Evolutionary conservation across 2,113 vertebrate species (phyloP).

Genomic region (Seriola rivoliana): DNA sequence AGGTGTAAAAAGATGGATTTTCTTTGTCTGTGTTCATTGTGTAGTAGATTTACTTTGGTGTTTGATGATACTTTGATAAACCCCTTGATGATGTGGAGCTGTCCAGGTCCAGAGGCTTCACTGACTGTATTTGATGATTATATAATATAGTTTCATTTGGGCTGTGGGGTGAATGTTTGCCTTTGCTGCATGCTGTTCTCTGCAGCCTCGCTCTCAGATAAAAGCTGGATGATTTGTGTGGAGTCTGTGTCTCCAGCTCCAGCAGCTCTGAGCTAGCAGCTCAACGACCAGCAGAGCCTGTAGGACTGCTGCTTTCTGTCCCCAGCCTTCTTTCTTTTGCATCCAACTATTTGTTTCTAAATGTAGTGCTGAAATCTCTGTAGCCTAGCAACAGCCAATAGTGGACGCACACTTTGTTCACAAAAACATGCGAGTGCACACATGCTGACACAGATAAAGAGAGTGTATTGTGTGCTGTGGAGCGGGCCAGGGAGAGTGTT

Average conservation of each 20-base stretch:
- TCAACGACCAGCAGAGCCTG: constrained; percentile 22
- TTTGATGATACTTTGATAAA: no score
- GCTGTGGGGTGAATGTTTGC: no score
- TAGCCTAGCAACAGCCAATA: constrained; percentile 74
- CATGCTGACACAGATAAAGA: constrained; percentile 1
- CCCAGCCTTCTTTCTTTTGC: constrained; percentile 51
- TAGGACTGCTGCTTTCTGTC: constrained; percentile 53
- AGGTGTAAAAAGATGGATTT: no score
- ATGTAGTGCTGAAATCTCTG: constrained; percentile 64
- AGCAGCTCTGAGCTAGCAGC: constrained; percentile 11
- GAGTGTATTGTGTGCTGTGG: constrained; percentile 14
- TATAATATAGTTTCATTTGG: no score
- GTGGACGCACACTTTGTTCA: constrained; percentile 39
- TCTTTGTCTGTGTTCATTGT: no score
- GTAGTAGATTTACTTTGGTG: no score
- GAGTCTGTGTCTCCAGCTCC: not conserved
- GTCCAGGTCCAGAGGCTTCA: no score
- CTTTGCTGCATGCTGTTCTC: not conserved
- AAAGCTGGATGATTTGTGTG: not conserved
- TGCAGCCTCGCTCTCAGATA: not conserved
- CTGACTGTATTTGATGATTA: no score
- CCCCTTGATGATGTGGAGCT: no score
- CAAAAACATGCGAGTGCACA: constrained; percentile 1
- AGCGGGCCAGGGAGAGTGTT: constrained; percentile 18
- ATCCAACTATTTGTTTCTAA: constrained; percentile 68